Base-by-base conservation (phyloP, 1,140 invertebrate genomes). In the Drosophila mauritiana region DNA sequence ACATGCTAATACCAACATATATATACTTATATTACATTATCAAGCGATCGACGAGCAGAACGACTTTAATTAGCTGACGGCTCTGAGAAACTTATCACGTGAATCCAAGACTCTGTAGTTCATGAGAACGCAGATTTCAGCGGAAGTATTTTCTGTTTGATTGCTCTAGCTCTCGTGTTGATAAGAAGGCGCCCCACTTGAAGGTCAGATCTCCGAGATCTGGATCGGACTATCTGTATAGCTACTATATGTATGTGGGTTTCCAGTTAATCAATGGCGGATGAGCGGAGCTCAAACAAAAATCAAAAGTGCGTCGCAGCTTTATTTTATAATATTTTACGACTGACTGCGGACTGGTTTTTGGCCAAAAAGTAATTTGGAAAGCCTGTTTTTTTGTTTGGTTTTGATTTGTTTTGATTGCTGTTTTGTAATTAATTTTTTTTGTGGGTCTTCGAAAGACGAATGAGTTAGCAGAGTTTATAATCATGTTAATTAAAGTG, bases 261-360 rank as follows among this genome's bases (percentile, higher is more conserved):
- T 58, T 57, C 15, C 56, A 73, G 56, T 64, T 12, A 61, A 68
- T 58, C 40, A 65, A 63, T 65, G 37, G 49, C 46, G 12, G 13
- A 17, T 45, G n/a, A 42, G 5, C 56, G 12, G 45, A 25, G 40
- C 39, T 10, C 40, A 36, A 57, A 58, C 48, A 67, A 67, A 75
- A 76, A 74, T 37, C 15, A 74, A 78, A 78, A 78, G 70, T 83
- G 80, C 80, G 80, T 75, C 80, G 80, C 70, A 83, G 70, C 45
- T 83, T 77, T 46, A 53, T 58, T 83, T 78, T 34, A 46, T 39
- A 31, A 39, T 42, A 63, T 73, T 74, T 59, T 49, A 49, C 51
- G 56, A 53, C 69, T 45, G 37, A 45, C 37, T 42, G 53, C 40
- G 15, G 56, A 78, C 63, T 55, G 63, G 74, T 82, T 83, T 80